These are phyloP conservation scores for Ellobium chinense DNA, from an alignment of 2,888 invertebrate species.

Conservation along the genomic window DNA sequence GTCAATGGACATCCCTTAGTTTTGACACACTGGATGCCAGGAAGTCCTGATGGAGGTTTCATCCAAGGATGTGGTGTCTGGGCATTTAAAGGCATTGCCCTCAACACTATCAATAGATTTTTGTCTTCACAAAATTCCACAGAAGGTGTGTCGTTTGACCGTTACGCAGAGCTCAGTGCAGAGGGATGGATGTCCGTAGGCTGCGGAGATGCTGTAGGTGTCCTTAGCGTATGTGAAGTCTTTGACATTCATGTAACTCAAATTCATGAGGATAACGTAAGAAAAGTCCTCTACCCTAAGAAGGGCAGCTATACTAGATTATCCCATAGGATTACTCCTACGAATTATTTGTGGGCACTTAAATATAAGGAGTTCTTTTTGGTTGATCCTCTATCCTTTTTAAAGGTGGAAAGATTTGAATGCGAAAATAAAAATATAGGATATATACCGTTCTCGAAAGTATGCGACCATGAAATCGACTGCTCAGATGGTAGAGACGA, in stretches of 20 bases:
- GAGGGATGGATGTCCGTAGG: conserved; percentile 8
- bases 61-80: conserved; percentile 1
- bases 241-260: too few species aligned
- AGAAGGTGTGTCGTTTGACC: background rate
- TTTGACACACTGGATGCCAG: background rate
- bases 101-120: background rate
- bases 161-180: background rate
- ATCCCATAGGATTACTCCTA: too few species aligned
- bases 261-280: background rate
- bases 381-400: too few species aligned
- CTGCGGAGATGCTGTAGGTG: background rate
- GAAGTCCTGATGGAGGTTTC: background rate
- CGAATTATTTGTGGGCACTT: too few species aligned
- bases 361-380: too few species aligned
- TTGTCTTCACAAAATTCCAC: too few species aligned
- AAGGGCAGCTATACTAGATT: background rate
- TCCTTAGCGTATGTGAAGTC: background rate
- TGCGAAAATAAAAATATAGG: background rate
- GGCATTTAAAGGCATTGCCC: background rate
- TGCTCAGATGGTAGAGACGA: conserved; percentile 11
- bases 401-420: background rate
- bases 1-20: background rate
- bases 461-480: conserved; percentile 3
- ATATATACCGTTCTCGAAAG: background rate
- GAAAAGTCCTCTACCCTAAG: background rate